Evolutionary conservation across 2,113 vertebrate genomes (phyloP).

Genomic region (Eolophus roseicapilla): DNA sequence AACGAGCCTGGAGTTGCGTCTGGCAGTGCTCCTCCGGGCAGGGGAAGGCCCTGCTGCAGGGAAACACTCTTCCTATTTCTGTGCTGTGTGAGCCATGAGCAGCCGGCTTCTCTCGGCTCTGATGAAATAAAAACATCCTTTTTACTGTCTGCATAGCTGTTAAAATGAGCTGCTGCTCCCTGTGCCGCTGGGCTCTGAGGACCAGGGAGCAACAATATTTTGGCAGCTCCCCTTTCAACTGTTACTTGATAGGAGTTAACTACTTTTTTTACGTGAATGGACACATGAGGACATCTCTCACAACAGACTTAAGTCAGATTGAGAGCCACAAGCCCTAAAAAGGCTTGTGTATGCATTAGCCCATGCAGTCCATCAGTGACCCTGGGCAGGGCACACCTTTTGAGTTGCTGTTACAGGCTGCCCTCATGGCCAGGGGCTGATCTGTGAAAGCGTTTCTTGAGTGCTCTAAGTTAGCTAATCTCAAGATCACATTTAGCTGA

Average conservation of each 20-base stretch:
- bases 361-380: rapidly evolving
- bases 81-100: rapidly evolving
- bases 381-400: not conserved
- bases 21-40: rapidly evolving
- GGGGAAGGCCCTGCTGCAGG: not conserved
- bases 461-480: not conserved
- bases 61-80: rapidly evolving
- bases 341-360: rapidly evolving
- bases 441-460: not conserved
- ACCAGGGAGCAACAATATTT: rapidly evolving
- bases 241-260: no score
- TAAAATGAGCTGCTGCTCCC: no score
- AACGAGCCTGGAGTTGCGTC: not conserved
- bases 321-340: no score
- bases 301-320: no score
- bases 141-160: rapidly evolving
- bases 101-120: rapidly evolving
- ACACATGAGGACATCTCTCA: rapidly evolving
- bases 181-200: not conserved
- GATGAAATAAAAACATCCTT: no score
- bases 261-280: not conserved
- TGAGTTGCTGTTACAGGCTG: rapidly evolving
- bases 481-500: not conserved
- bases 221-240: not conserved
- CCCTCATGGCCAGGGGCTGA: rapidly evolving